Conservation (phyloP, 2,797 vertebrate species). For the Gymnoscopelus braueri region DNA sequence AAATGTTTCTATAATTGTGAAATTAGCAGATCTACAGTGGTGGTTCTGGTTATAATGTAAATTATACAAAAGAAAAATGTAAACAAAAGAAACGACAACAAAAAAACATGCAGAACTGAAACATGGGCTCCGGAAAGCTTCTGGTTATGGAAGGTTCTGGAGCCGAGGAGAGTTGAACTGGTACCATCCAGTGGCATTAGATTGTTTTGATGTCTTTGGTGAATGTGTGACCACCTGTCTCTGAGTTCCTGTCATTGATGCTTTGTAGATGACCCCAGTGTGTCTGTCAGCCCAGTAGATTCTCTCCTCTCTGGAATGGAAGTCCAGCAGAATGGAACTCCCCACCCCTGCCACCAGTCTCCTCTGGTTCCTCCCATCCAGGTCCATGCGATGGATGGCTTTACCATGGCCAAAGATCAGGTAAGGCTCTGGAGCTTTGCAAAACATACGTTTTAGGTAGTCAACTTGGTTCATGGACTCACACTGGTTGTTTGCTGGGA, state of each 20-base stretch:
- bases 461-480: neutral
- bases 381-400: constrained; percentile 86
- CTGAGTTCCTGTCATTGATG: constrained; percentile 81
- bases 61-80: too few species aligned
- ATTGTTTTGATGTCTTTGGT: too few species aligned
- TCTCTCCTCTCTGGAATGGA: constrained; percentile 83
- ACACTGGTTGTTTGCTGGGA: neutral
- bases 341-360: constrained; percentile 81
- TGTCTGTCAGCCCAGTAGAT: constrained; percentile 90
- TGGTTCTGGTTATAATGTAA: too few species aligned
- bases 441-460: neutral
- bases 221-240: constrained; percentile 81
- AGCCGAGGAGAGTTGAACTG: too few species aligned
- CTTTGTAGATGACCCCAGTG: constrained; percentile 85
- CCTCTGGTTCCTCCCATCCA: constrained; percentile 84
- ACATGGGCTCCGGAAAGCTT: too few species aligned
- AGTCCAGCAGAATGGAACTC: constrained; percentile 83
- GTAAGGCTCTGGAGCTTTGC: constrained; percentile 85
- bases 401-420: constrained; percentile 89
- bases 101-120: too few species aligned
- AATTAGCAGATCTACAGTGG: too few species aligned
- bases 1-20: too few species aligned
- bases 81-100: too few species aligned
- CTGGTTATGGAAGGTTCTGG: too few species aligned
- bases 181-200: too few species aligned